These are phyloP conservation scores for Myotis findleyi DNA, from an alignment of 2,797 vertebrate species.

Conservation along the genomic window DNA sequence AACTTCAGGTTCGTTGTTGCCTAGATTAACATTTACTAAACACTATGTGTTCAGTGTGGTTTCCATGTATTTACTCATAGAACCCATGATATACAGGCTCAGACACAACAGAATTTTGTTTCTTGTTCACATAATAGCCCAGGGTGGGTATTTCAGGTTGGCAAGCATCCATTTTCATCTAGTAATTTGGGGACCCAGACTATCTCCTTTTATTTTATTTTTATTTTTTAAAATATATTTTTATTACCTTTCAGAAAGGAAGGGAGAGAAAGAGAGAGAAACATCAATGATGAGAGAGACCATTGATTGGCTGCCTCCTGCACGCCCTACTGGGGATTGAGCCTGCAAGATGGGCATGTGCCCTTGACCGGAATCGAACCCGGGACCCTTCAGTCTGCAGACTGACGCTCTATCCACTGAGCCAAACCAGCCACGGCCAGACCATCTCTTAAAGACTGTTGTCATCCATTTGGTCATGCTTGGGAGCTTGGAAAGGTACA, in stretches of 20 bases:
- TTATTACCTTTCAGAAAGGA: too few species aligned
- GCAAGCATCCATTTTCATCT: not conserved
- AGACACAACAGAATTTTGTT: not conserved
- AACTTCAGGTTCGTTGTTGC: not conserved
- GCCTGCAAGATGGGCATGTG: too few species aligned
- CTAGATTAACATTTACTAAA: not conserved
- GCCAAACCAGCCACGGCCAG: not conserved
- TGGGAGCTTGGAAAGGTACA: not conserved
- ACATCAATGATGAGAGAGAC: too few species aligned
- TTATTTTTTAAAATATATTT: too few species aligned
- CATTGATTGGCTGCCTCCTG: too few species aligned
- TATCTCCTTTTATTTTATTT: not conserved
- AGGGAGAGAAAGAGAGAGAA: too few species aligned
- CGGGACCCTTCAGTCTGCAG: too few species aligned
- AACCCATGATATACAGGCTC: not conserved
- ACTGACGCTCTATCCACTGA: too few species aligned
- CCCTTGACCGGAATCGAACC: too few species aligned
- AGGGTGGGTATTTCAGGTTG: not conserved
- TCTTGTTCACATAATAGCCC: not conserved
- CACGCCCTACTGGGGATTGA: too few species aligned
- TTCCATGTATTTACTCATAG: not conserved
- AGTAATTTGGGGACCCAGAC: not conserved
- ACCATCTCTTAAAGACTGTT: not conserved
- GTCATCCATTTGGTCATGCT: not conserved
- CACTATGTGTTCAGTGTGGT: not conserved